These are phyloP conservation scores for Crambe crambe DNA, from an alignment of 37 sponge, comb jelly and placozoan species.

Conservation along the genomic window DNA sequence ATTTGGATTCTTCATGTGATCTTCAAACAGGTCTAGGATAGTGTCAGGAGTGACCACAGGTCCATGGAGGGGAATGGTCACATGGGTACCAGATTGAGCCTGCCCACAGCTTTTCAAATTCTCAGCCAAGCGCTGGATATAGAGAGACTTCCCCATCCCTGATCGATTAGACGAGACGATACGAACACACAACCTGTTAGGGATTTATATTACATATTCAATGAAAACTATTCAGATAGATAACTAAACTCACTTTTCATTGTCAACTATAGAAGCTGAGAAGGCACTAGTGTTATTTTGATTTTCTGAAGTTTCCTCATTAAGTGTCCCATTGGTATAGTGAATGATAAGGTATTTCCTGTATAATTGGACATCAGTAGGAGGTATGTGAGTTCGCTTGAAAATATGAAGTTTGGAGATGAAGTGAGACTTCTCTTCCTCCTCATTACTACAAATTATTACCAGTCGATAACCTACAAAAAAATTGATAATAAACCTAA, in stretches of 20 bases:
- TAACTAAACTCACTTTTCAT: conserved; percentile 26
- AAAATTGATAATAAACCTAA: background rate
- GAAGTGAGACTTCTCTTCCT: conserved; percentile 59
- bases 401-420: conserved; percentile 44
- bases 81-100: background rate
- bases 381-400: conserved; percentile 3
- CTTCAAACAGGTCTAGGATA: conserved; percentile 37
- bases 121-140: conserved; percentile 22
- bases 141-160: conserved; percentile 84
- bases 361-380: background rate
- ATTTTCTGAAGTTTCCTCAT: background rate
- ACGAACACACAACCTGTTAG: conserved; percentile 44
- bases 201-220: background rate
- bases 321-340: conserved; percentile 3
- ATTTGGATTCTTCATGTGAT: background rate
- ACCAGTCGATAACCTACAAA: conserved; percentile 56
- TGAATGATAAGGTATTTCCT: conserved; percentile 18
- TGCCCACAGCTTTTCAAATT: background rate
- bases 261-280: conserved; percentile 27
- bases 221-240: background rate
- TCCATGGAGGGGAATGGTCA: conserved; percentile 68
- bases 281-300: background rate
- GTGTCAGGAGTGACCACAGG: conserved; percentile 50
- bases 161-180: conserved; percentile 55
- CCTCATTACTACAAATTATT: conserved; percentile 67